Evolutionary conservation across 2,888 invertebrate genomes (phyloP), one percentile per base, ranked within the genome.

Genomic region (Balanococcus diminutus): DNA sequence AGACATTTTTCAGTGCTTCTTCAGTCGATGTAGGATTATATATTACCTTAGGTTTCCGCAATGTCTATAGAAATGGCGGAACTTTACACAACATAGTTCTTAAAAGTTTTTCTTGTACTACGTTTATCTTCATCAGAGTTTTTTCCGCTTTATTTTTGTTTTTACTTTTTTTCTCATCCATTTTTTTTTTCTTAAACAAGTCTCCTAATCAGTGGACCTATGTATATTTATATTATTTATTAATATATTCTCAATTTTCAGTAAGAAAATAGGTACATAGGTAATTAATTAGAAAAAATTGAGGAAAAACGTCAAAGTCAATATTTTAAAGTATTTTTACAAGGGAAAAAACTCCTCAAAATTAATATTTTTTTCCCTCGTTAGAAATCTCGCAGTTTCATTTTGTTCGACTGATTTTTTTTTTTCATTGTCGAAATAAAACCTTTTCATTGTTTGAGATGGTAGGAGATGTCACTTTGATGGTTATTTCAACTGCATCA

Each of bases 41-140:
- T 79, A 79, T 79, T 79, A 79, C 75, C 75, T 79, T 79, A 79
- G 36, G 75, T 79, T 79, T 79, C 75, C 75, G 75, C 19, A 79
- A 79, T 36, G 75, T 79, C 75, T 79, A 79, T 36, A 79, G 75
- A 79, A 79, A 79, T 36, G 75, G 75, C 75, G 75, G n/a, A 79
- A 79, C 75, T 79, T 36, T 79, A 79, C 36, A 79, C 75, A 79
- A 79, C 75, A 36, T 79, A 79, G 28, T 79, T 79, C 75, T 79
- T 79, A 79, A 79, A 79, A 79, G 75, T 79, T 79, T 79, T 36
- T 79, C 32, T 79, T 79, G 32, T 79, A 79, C 75, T 79, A 16
- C 75, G 75, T 79, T 79, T 79, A 79, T 79, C 75, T 79, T 79
- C 75, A 79, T 79, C 75, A 79, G 36, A 36, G 75, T 79, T 79